phyloP scores from a whole-genome alignment of 30 jellyfish, hydroid and myxozoan species.

The Aurelia coerulea region DNA sequence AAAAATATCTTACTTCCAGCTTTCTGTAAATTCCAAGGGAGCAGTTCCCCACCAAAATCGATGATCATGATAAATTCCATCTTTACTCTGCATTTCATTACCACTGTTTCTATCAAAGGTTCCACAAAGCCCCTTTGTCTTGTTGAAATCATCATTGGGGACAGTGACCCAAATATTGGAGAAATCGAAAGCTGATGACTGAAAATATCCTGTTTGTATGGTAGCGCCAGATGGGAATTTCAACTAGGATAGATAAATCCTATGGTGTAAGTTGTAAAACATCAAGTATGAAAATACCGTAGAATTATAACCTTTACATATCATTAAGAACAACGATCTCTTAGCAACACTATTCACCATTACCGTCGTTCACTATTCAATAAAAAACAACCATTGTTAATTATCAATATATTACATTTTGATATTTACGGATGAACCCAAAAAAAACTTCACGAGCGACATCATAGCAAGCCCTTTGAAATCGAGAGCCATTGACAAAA shows the following conservation, averaged over 20 bases:
- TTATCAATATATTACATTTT: too few species aligned
- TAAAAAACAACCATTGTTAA: too few species aligned
- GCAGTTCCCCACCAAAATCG: constrained; percentile 32
- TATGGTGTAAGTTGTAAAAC: background rate
- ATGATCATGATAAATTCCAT: constrained; percentile 19
- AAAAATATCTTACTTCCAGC: constrained; percentile 74
- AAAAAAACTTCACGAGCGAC: too few species aligned
- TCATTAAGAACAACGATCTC: too few species aligned
- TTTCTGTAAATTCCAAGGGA: constrained; percentile 62
- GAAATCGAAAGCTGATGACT: background rate
- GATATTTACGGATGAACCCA: too few species aligned
- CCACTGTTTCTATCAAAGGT: constrained; percentile 65
- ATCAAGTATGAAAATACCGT: background rate
- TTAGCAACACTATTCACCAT: too few species aligned
- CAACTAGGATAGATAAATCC: background rate
- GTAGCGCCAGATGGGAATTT: constrained; percentile 13
- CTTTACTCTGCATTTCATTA: constrained; percentile 65
- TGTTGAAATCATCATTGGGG: constrained; percentile 76
- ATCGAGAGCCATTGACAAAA: too few species aligned
- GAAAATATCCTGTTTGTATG: background rate
- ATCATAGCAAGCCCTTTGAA: too few species aligned
- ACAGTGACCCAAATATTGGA: constrained; percentile 72
- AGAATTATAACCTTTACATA: too few species aligned
- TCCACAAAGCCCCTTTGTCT: constrained; percentile 91
- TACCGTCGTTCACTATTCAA: too few species aligned